Evolutionary conservation across 2,797 vertebrate species (phyloP).

Genomic region (Hylomyscus alleni): DNA sequence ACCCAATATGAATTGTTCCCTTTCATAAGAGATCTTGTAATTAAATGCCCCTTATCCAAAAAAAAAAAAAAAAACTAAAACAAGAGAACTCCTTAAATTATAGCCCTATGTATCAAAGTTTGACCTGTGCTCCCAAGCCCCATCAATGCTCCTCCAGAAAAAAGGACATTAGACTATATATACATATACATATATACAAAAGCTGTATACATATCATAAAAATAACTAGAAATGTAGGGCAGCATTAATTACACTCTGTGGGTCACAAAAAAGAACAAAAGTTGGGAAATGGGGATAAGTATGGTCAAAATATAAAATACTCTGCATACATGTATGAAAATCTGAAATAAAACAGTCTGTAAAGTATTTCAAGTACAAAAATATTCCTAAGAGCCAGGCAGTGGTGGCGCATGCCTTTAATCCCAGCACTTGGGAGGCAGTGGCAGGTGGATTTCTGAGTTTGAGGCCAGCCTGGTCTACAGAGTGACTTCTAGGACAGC

Average conservation of each 20-base stretch:
- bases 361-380: neutral
- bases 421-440: too few species aligned
- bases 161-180: slow-evolving; percentile 19
- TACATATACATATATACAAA: neutral
- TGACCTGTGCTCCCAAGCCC: slow-evolving; percentile 60
- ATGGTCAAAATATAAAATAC: neutral
- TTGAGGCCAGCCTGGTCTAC: too few species aligned
- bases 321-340: neutral
- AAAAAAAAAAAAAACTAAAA: neutral
- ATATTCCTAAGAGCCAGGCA: neutral
- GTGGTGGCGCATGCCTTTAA: too few species aligned
- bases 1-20: slow-evolving; percentile 57
- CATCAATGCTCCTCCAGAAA: neutral
- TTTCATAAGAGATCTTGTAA: neutral
- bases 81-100: slow-evolving; percentile 55
- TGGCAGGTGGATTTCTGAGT: too few species aligned
- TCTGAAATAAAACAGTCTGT: neutral
- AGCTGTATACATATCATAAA: neutral
- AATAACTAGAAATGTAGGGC: neutral
- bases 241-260: neutral
- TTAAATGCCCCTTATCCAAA: neutral
- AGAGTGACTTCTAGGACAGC: too few species aligned
- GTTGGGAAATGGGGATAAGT: neutral
- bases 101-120: slow-evolving; percentile 56
- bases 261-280: neutral